These are phyloP conservation scores for Nasua narica DNA, from an alignment of 2,797 vertebrate species.

Conservation along the genomic window DNA sequence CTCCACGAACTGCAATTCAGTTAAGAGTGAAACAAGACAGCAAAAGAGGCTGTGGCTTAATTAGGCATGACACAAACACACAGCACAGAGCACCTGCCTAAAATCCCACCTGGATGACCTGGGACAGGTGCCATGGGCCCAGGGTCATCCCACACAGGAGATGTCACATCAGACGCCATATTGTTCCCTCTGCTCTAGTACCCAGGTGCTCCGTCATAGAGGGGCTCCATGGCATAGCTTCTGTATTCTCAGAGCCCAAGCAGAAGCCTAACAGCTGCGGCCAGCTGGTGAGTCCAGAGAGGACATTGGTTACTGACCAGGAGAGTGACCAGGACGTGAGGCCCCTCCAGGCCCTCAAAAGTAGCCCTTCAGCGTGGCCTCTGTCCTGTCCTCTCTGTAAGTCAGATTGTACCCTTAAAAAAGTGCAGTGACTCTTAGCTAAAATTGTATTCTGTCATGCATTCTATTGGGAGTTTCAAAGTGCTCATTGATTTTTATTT, in stretches of 20 bases:
- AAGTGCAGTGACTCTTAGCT: not conserved
- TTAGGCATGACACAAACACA: not conserved
- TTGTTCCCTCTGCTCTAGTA: not conserved
- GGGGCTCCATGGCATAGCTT: fast-evolving
- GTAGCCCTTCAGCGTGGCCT: fast-evolving
- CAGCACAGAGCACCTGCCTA: not conserved
- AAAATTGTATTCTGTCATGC: not conserved
- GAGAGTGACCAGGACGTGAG: fast-evolving
- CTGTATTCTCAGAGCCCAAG: not conserved
- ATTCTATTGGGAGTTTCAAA: not conserved
- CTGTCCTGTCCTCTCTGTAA: not conserved
- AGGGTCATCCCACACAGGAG: too few species aligned
- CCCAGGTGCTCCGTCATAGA: too few species aligned
- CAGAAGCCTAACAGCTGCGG: too few species aligned
- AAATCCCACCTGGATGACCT: not conserved
- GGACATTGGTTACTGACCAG: fast-evolving
- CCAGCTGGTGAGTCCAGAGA: not conserved
- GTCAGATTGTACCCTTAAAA: not conserved
- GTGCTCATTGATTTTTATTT: not conserved
- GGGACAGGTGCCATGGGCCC: not conserved
- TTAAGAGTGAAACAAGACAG: not conserved
- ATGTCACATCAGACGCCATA: too few species aligned
- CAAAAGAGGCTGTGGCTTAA: not conserved
- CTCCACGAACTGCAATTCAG: not conserved
- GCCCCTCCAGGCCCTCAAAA: fast-evolving